Conservation (phyloP, 1,140 invertebrate genomes). For the Ostrea denselamellosa region DNA sequence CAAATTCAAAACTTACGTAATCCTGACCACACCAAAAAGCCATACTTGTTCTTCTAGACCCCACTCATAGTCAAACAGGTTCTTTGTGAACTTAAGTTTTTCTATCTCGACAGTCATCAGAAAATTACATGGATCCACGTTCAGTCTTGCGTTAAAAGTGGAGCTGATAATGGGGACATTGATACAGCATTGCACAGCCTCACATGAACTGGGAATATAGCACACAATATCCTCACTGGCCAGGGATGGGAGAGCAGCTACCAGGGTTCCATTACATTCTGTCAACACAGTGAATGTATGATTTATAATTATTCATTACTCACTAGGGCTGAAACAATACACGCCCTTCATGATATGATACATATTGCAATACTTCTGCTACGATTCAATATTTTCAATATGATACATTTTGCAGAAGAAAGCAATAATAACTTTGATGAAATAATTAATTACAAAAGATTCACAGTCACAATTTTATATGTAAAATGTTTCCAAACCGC, state of each 20-base stretch:
- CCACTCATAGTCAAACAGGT: slow-evolving; percentile 46
- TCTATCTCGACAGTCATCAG: slow-evolving; percentile 41
- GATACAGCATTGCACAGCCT: slow-evolving; percentile 30
- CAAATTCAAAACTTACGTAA: slow-evolving; percentile 17
- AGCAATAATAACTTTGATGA: too few relatives aligned
- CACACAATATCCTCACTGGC: neutral
- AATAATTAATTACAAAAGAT: too few relatives aligned
- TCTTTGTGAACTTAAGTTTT: slow-evolving; percentile 16
- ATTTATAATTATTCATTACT: too few relatives aligned
- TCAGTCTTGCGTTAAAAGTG: slow-evolving; percentile 24
- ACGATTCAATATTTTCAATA: too few relatives aligned
- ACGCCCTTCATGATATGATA: too few relatives aligned
- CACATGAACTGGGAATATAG: slow-evolving; percentile 13
- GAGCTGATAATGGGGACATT: neutral
- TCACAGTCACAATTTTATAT: too few relatives aligned
- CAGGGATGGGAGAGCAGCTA: neutral
- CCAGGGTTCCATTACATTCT: slow-evolving; percentile 2
- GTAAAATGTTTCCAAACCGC: too few relatives aligned
- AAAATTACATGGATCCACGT: slow-evolving; percentile 48
- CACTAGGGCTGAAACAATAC: too few relatives aligned
- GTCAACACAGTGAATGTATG: neutral
- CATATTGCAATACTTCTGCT: too few relatives aligned
- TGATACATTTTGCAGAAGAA: too few relatives aligned
- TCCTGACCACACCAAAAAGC: slow-evolving; percentile 47
- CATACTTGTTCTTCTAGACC: slow-evolving; percentile 36